Conservation (phyloP, 2,888 invertebrate genomes). For the Cyclophora albipunctata region DNA sequence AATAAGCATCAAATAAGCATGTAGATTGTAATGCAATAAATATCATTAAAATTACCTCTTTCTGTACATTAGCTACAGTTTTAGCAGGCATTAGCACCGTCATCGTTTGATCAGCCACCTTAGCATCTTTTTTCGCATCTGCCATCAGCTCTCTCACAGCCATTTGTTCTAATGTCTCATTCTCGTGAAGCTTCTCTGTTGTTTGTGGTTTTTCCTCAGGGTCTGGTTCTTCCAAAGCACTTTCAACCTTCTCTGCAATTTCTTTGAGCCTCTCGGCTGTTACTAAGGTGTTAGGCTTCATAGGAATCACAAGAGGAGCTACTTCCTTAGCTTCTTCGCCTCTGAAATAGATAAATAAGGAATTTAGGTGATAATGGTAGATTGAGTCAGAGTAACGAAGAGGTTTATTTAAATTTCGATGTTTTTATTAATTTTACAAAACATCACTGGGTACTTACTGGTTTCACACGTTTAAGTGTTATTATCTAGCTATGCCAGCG, state of each 20-base stretch:
- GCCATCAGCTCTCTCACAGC: conserved; percentile 83
- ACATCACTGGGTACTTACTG: too few relatives aligned
- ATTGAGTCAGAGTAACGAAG: neutral
- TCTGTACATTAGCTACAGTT: conserved; percentile 75
- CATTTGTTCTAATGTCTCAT: conserved; percentile 77
- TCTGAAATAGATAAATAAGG: conserved; percentile 44
- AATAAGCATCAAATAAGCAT: neutral
- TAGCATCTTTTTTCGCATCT: conserved; percentile 64
- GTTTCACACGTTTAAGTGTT: too few relatives aligned
- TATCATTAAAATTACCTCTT: conserved; percentile 62
- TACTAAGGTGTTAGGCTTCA: conserved; percentile 74
- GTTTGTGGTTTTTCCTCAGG: conserved; percentile 26
- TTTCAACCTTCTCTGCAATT: conserved; percentile 67
- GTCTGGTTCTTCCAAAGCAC: conserved; percentile 68
- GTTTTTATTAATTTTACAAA: too few relatives aligned
- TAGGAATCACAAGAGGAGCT: conserved; percentile 79
- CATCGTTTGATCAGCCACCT: conserved; percentile 45
- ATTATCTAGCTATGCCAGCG: too few relatives aligned
- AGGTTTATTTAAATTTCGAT: too few relatives aligned
- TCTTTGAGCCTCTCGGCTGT: conserved; percentile 64
- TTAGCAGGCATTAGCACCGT: conserved; percentile 76
- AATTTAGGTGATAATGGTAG: neutral
- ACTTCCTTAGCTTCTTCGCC: conserved; percentile 69
- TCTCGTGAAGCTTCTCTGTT: conserved; percentile 30
- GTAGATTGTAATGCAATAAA: neutral